Base-by-base conservation (phyloP, 1,140 invertebrate species). In the Ectropis grisescens region DNA sequence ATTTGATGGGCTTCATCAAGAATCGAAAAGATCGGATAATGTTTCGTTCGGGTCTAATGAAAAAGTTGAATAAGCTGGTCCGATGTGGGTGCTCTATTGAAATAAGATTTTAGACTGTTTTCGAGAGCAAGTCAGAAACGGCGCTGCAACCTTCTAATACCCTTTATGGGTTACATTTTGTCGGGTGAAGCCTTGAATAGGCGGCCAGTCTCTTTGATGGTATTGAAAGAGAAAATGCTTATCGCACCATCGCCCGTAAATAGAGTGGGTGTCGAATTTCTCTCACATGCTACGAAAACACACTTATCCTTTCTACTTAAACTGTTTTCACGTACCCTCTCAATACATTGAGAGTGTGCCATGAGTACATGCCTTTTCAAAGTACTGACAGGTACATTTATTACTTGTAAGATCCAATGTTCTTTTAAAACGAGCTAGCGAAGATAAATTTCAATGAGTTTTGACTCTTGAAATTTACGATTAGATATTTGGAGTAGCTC, bases 141-240 rank as follows among this genome's bases (percentile, higher is more conserved):
- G 47, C 41, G 42, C 47, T 51, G 50, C 50, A 53, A 58, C 53
- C 46, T 49, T 51, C 49, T 49, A 50, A 53, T 66, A 56, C 42
- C 43, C 45, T 62, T 67, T 70, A 71, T 62, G 56, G 48, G 58
- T 58, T 62, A 71, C 65, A 67, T 65, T 68, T 70, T 65, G 59
- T 62, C 50, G 56, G 55, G 54, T 46, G 50, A 39, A 42, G 47
- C 42, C 33, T 40, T 72, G 66, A 76, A 72, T 72, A 66, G 69
- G 43, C 55, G 64, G 58, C 57, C 65, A 65, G 71, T 66, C 61
- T 58, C 69, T 74, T 70, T 74, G 66, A 76, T 59, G 56, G 60
- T 60, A 69, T 76, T 72, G 71, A 70, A 76, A 70, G 56, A 66
- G 66, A 70, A 68, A 74, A 76, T 64, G 64, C 66, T 76, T 76